Evolutionary conservation across 2,113 vertebrate species (phyloP), one percentile per base, ranked within the genome.

Genomic region (Thunnus maccoyii): DNA sequence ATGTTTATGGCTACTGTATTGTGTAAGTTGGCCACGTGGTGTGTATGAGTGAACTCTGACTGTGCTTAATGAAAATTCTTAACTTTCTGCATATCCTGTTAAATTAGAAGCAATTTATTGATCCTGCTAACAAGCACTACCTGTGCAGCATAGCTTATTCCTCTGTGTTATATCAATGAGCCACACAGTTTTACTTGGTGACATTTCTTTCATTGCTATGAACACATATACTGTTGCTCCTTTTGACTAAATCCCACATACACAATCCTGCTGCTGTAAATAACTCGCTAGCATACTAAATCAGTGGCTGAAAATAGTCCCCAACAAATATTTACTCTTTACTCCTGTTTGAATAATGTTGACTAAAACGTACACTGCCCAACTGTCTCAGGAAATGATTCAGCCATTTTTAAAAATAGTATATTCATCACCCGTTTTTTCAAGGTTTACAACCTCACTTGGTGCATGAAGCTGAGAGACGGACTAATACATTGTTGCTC

Each of bases 241-340:
- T 76, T 86, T 76, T 57, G 48, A 71, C 25, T 76, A 9, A 0
- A 17, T 44, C 32, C 20, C 48, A 70, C 54, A 17, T 18, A 56
- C 51, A 57, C 52, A 16, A 1, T 30, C 32, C 67, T 18, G 57
- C 22, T 32, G 69, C 52, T 64, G 58, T 52, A 73, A 78, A 86
- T 73, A 78, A 41, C 32, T 47, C n/a, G 25, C 44, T 15, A 25
- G 25, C 20, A 5, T 5, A 75, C 18, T 30, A 12, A 41, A 57
- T 78, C 51, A 20, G 60, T 36, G 55, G n/a, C 2, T 67, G 47
- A 47, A 83, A 63, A 63, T 46, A 65, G 41, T 50, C 36, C 17
- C 25, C 2, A 58, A 50, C 77, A 84, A 84, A 84, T 78, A 89
- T 86, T 84, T 81, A 58, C 64, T 25, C 25, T 41, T 41, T 41